A percentile compares a stretch with the other conserved stretches of the same genome.
Conservation (phyloP, 2,888 invertebrate species). For the Desoria tigrina region DNA sequence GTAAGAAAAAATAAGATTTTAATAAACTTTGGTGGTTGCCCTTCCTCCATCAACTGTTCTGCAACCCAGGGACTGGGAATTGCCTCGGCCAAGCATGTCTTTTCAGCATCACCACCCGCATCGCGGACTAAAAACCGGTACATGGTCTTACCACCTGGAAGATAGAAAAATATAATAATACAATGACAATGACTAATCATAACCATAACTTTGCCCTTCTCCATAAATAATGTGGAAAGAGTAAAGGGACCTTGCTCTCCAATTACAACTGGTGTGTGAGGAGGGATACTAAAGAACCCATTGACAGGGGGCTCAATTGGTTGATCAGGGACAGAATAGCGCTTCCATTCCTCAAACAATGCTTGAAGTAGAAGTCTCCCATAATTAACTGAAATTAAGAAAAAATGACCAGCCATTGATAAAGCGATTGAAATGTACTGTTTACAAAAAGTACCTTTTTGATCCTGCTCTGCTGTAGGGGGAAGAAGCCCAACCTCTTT, state of each 20-base stretch:
- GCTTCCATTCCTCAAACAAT: conserved; percentile 90
- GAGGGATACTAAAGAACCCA: conserved; percentile 83
- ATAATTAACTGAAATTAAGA: conserved; percentile 74
- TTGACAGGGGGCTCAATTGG: conserved; percentile 58
- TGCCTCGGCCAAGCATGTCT: conserved; percentile 84
- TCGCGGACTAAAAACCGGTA: conserved; percentile 87
- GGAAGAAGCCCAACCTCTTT: conserved; percentile 86
- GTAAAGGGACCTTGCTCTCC: conserved; percentile 66
- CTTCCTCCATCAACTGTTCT: conserved; percentile 83
- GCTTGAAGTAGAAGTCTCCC: conserved; percentile 92
- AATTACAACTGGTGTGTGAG: conserved; percentile 94
- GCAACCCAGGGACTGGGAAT: conserved; percentile 96
- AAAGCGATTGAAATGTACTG: neutral
- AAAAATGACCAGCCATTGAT: neutral
- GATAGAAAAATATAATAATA: conserved; percentile 13
- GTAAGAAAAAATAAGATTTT: conserved; percentile 96
- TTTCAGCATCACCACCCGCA: conserved; percentile 91
- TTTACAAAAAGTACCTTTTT: conserved; percentile 63
- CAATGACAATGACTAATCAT: neutral
- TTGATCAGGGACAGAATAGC: conserved; percentile 55
- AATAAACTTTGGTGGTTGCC: conserved; percentile 89
- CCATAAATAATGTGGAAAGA: no score
- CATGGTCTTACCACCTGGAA: conserved; percentile 77
- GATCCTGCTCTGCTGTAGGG: conserved; percentile 69
- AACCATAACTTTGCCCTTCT: no score